Evolutionary conservation across 2,797 vertebrate genomes (phyloP), one percentile per base, ranked within the genome.

Genomic region (Lacerta agilis): DNA sequence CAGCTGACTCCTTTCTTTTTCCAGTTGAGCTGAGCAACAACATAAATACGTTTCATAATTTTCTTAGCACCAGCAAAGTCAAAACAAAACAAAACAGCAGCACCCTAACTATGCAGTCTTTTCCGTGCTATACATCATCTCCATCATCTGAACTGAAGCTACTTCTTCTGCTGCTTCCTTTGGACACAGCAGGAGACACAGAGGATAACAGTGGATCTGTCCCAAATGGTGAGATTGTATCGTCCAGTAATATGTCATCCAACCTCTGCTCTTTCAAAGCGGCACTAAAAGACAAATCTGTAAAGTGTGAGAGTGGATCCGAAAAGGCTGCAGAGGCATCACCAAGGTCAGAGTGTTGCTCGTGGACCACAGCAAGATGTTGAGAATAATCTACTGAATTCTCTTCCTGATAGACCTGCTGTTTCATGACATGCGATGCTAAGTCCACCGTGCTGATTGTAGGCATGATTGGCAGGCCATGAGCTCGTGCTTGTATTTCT

Each of bases 261-360:
- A 99, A 96, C 79, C 97, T 96, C 58, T 98, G 98, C 89, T 99
- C 99, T 94, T 99, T 99, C 88, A 99, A 97, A n/a, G 98, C 97
- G 2, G 97, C 96, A 0, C 98, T 98, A 95, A 99, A 99, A 58
- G 97, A 98, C 96, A 99, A 98, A 97, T 99, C 98, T 0, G 98
- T 99, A 96, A 99, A 99, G 94, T 99, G 98, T 67, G 98, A 99
- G 92, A 99, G 97, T 5, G 99, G 99, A 95, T 99, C 98, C 1
- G 98, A 99, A 97, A 98, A 99, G 8, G 97, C 97, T 78, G 97
- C 97, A 79, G 98, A 97, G 93, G 96, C 95, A 38, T 98, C 97
- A 0, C 95, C 95, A 33, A 97, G 95, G 0, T 97, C 97, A n/a
- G 96, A 95, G 66, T 94, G 95, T 86, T 92, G 96, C 94, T 94